Base-by-base conservation (phyloP, 2,113 vertebrate species). In the Oncorhynchus gorbuscha region DNA sequence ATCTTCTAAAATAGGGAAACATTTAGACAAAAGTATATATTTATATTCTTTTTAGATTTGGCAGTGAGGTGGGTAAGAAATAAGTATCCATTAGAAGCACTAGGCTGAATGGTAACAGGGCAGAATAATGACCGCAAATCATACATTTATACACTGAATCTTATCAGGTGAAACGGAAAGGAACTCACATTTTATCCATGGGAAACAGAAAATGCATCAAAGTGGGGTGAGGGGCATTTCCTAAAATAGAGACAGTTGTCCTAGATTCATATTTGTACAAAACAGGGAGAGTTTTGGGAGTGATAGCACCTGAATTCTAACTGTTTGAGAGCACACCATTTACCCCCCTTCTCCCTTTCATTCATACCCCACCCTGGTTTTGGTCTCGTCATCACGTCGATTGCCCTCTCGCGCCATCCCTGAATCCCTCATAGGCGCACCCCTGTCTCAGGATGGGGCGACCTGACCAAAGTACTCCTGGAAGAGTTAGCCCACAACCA, bases 11-110 rank as follows among this genome's bases (percentile, higher is more conserved):
- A 81, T 90, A 82, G 83, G 87, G 84, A 93, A 92, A 93, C 90
- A 92, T 93, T 89, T 93, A 93, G 89, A 94, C 90, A 90, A 90
- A 91, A 90, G 86, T 90, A 89, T 91, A 89, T 92, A 88, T 93
- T 45, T 45, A 45, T 45, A 11, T 45, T 45, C 39, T 87, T 91
- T 83, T 81, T 76, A 78, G 85, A 86, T 89, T 85, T 82, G 86
- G 85, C 90, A 81, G 79, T 9, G 39, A 45, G 39, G 39, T 45
- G 39, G 39, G 59, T 76, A 71, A 48, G 26, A 79, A 78, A 24
- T 26, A 76, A 83, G 68, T 3, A 67, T 79, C 65, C 35, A 74
- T 62, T 69, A 80, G 86, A 89, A 84, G 74, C 71, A 88, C 76
- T 86, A 84, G 69, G 90, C 87, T 82, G 75, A 18, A 81, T 86